Evolutionary conservation across 2,797 vertebrate genomes (phyloP).

Genomic region (Macroramphosus scolopax): DNA sequence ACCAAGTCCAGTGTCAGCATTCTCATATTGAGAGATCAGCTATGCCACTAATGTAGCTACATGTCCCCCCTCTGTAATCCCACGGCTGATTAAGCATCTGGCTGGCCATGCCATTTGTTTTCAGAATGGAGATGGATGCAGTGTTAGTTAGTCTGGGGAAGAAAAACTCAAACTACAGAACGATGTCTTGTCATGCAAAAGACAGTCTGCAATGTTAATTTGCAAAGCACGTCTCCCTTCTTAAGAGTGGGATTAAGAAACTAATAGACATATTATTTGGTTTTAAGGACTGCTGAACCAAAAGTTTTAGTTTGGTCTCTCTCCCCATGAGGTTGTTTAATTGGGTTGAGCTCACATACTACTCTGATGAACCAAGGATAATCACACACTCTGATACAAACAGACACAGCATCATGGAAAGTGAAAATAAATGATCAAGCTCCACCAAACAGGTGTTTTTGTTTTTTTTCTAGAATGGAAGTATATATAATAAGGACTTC

Average conservation of each 20-base stretch:
- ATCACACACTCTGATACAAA: slow-evolving; percentile 81
- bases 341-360: slow-evolving; percentile 60
- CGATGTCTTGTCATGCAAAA: slow-evolving; percentile 77
- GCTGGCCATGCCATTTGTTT: slow-evolving; percentile 67
- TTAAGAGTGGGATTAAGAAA: slow-evolving; percentile 40
- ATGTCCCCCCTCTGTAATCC: slow-evolving; percentile 50
- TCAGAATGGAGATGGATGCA: slow-evolving; percentile 88
- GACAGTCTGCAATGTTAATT: slow-evolving; percentile 83
- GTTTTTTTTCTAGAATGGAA: slow-evolving; percentile 18
- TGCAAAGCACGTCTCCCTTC: slow-evolving; percentile 65
- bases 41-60: slow-evolving; percentile 96
- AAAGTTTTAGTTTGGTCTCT: slow-evolving; percentile 65
- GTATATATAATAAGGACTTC: no score
- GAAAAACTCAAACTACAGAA: slow-evolving; percentile 17
- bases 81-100: slow-evolving; percentile 38
- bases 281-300: slow-evolving; percentile 62
- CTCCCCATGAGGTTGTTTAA: slow-evolving; percentile 53
- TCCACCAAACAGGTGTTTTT: slow-evolving; percentile 70
- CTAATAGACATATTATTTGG: slow-evolving; percentile 55
- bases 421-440: slow-evolving; percentile 93
- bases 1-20: slow-evolving; percentile 95
- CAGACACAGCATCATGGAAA: slow-evolving; percentile 81
- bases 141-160: slow-evolving; percentile 58
- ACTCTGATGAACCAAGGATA: slow-evolving; percentile 71
- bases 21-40: slow-evolving; percentile 99